phyloP scores from a whole-genome alignment of 2,888 invertebrate genomes.

The Junonia oenone region DNA sequence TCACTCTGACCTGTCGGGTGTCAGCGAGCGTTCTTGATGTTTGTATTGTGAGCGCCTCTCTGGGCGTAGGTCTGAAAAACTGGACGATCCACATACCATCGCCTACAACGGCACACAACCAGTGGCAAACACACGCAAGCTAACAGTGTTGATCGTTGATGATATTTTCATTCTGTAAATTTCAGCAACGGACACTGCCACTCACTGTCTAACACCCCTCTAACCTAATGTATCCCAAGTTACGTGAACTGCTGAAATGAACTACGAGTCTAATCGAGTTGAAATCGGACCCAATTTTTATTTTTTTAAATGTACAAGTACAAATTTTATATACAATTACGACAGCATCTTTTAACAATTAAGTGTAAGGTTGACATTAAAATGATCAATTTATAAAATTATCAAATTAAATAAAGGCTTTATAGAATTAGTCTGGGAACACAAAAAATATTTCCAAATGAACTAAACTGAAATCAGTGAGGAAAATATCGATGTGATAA shows the following conservation, averaged over 20 bases:
- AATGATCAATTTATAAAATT: constrained; percentile 19
- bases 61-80: constrained; percentile 79
- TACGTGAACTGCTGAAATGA: constrained; percentile 53
- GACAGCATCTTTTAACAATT: constrained; percentile 55
- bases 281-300: constrained; percentile 41
- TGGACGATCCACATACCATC: constrained; percentile 80
- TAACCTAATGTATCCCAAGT: constrained; percentile 47
- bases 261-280: constrained; percentile 41
- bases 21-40: constrained; percentile 62
- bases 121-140: constrained; percentile 58
- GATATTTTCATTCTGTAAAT: constrained; percentile 69
- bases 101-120: constrained; percentile 75
- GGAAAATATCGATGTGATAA: neutral
- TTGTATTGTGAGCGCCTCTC: constrained; percentile 71
- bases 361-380: constrained; percentile 64
- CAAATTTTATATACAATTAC: constrained; percentile 8
- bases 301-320: constrained; percentile 6
- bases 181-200: constrained; percentile 75
- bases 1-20: constrained; percentile 69
- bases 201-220: constrained; percentile 54
- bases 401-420: neutral
- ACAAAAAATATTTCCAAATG: neutral
- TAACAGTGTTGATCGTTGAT: constrained; percentile 71
- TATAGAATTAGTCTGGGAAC: neutral
- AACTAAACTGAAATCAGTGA: neutral